Percentiles rank a stretch among this genome's conserved stretches.
Conservation (phyloP, 1,140 invertebrate species). For the Diorhabda carinulata region DNA sequence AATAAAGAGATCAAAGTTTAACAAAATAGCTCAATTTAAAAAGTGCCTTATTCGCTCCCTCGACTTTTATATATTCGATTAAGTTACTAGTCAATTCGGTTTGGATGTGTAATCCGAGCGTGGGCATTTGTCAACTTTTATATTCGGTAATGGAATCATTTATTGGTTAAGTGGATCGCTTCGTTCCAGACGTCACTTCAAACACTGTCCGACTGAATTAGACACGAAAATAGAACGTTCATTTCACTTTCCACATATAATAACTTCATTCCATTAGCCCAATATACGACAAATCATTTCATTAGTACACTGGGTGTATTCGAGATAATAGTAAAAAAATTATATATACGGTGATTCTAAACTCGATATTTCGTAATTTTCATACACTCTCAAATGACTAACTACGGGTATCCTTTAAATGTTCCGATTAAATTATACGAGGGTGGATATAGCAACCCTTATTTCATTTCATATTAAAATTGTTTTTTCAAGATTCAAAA, state of each 20-base stretch:
- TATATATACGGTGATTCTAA: no score
- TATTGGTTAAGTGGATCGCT: slow-evolving; percentile 32
- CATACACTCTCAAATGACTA: no score
- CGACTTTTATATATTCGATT: slow-evolving; percentile 30
- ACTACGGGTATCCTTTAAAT: no score
- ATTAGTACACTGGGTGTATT: no score
- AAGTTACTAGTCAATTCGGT: slow-evolving; percentile 31
- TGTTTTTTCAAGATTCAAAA: no score
- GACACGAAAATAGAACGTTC: not conserved
- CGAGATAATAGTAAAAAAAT: no score
- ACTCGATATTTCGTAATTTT: no score
- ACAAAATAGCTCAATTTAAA: slow-evolving; percentile 7
- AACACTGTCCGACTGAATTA: slow-evolving; percentile 31
- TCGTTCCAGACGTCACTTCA: slow-evolving; percentile 29
- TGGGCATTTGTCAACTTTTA: slow-evolving; percentile 37
- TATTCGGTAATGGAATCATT: slow-evolving; percentile 36
- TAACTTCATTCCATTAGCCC: not conserved
- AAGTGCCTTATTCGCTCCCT: slow-evolving; percentile 10
- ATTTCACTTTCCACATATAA: not conserved
- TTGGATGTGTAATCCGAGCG: slow-evolving; percentile 33
- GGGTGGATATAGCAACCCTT: no score
- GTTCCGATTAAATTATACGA: no score
- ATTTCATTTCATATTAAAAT: no score
- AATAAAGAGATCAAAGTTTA: slow-evolving; percentile 11
- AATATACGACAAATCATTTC: not conserved